Conservation (phyloP, 2,797 vertebrate genomes). For the Xenops minutus region DNA sequence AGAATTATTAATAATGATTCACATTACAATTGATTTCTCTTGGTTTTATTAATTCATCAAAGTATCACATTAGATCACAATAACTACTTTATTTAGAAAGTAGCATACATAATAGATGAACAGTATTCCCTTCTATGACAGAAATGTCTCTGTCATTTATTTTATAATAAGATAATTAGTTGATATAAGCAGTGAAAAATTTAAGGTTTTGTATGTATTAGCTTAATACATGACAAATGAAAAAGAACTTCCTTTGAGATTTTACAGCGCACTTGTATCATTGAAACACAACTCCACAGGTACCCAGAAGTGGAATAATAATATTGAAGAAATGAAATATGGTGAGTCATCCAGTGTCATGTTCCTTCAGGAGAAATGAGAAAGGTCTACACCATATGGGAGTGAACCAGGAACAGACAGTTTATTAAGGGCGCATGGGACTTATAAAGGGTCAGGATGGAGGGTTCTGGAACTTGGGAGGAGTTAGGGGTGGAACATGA, state of each 20-base stretch:
- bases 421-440: too few species aligned
- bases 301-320: not conserved
- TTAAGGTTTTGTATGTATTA: not conserved
- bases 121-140: not conserved
- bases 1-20: conserved; percentile 46
- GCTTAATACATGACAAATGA: not conserved
- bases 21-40: conserved; percentile 40
- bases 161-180: conserved; percentile 47
- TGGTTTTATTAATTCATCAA: conserved; percentile 49
- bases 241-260: not conserved
- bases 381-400: too few species aligned
- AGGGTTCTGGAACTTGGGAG: too few species aligned
- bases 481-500: too few species aligned
- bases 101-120: conserved; percentile 12
- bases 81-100: conserved; percentile 38
- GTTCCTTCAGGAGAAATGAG: too few species aligned
- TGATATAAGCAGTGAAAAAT: conserved; percentile 23
- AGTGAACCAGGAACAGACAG: too few species aligned
- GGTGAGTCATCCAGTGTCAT: not conserved
- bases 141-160: conserved; percentile 29
- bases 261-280: not conserved
- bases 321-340: not conserved
- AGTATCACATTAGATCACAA: conserved; percentile 19
- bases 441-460: too few species aligned
- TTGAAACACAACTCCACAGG: not conserved